Evolutionary conservation across 2,797 vertebrate species (phyloP).

Genomic region (Squalus acanthias): DNA sequence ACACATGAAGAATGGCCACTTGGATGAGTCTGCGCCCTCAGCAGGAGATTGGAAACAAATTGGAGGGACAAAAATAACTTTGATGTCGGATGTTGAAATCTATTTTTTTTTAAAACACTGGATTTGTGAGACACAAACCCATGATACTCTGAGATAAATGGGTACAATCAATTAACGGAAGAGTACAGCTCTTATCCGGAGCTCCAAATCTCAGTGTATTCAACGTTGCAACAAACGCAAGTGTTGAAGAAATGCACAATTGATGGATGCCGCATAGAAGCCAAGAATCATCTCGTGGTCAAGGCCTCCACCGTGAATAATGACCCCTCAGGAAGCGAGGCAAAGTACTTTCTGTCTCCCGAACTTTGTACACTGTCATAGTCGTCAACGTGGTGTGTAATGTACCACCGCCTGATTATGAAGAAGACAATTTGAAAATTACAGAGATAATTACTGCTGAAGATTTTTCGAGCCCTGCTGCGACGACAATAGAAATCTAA

Average conservation of each 20-base stretch:
- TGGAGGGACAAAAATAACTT: background rate
- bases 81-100: background rate
- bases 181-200: background rate
- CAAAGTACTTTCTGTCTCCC: background rate
- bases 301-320: background rate
- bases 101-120: background rate
- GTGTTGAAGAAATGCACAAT: background rate
- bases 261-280: background rate
- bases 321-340: background rate
- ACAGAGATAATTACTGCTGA: background rate
- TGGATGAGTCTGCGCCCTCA: background rate
- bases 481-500: background rate
- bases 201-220: background rate
- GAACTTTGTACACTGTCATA: background rate
- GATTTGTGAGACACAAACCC: background rate
- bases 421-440: background rate
- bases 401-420: background rate
- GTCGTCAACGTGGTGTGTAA: background rate
- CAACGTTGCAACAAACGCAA: background rate
- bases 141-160: background rate
- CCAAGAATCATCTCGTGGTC: background rate
- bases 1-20: background rate
- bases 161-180: background rate
- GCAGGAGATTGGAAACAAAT: background rate
- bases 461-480: background rate